Evolutionary conservation across 2,113 vertebrate genomes (phyloP).

Genomic region (Salminus brasiliensis): DNA sequence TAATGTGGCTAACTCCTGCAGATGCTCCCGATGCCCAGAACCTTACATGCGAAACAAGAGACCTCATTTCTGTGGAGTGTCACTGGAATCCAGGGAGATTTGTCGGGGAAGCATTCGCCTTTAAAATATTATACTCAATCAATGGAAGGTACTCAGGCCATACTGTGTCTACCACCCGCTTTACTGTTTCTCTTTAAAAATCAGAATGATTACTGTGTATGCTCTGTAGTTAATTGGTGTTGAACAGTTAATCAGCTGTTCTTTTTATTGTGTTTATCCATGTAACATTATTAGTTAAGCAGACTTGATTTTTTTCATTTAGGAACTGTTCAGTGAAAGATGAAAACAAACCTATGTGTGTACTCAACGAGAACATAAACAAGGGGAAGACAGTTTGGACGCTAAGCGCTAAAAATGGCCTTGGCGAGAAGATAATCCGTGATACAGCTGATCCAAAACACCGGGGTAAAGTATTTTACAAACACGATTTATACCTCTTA

Average conservation of each 20-base stretch:
- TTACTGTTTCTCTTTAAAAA: background rate
- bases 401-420: conserved; percentile 55
- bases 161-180: background rate
- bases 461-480: conserved; percentile 19
- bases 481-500: background rate
- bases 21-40: conserved; percentile 60
- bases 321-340: background rate
- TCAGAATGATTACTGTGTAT: too few relatives aligned
- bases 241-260: too few relatives aligned
- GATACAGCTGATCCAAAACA: conserved; percentile 38
- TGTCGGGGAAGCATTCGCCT: fast-evolving
- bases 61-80: conserved; percentile 64
- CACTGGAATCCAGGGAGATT: conserved; percentile 55
- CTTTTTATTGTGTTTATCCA: background rate
- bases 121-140: conserved; percentile 40
- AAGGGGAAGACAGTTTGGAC: conserved; percentile 61
- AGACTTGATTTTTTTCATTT: conserved; percentile 8
- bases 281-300: background rate
- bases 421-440: conserved; percentile 22
- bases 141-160: conserved; percentile 60
- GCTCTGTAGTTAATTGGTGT: too few relatives aligned
- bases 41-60: conserved; percentile 68
- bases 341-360: too few relatives aligned
- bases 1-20: conserved; percentile 44
- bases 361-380: background rate